Evolutionary conservation across 2,797 vertebrate species (phyloP), one percentile per base, ranked within the genome.

Genomic region (Anas georgica): DNA sequence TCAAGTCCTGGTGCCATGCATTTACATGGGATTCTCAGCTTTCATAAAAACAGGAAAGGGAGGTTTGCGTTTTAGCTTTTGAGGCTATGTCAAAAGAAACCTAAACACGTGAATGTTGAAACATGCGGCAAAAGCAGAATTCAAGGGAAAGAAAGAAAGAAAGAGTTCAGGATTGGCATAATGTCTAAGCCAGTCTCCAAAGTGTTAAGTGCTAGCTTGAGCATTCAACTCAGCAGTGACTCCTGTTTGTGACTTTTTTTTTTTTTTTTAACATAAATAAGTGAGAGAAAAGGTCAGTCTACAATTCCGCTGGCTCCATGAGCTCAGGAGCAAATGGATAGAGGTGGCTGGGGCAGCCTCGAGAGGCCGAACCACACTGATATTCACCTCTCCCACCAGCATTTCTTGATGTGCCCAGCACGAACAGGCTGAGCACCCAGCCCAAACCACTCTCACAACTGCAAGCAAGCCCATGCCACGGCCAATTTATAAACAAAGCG

Each of bases 161-260:
- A 14, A 6, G 8, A 25, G 48, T 50, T 46, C 1, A 1, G 7
- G 17, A 18, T 63, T 52, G 67, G 33, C 9, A 7, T 2, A 0
- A 15, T 62, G 22, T 55, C 28, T 50, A 5, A 1, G 2, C 1
- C 10, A 15, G 31, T 46, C 26, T 10, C 22, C 21, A 9, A 1
- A 4, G 39, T 18, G 31, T 28, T 2, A 2, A 75, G 54, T 2
- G 4, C 29, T 46, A 4, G 2, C 46, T 20, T 0, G 1, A 52
- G 60, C 25, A 37, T 62, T 37, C 20, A 45, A n/a, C 28, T 46
- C 37, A 21, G 10, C 5, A 9, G 56, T 33, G 7, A 1, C 16
- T 12, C 23, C 22, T 23, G 46, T 23, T 48, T 48, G 46, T 48
- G 46, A 13, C 46, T 50, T 50, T 25, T 45, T 5, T 22, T 46